phyloP scores from a whole-genome alignment of 2,113 vertebrate genomes.

The Motacilla alba region DNA sequence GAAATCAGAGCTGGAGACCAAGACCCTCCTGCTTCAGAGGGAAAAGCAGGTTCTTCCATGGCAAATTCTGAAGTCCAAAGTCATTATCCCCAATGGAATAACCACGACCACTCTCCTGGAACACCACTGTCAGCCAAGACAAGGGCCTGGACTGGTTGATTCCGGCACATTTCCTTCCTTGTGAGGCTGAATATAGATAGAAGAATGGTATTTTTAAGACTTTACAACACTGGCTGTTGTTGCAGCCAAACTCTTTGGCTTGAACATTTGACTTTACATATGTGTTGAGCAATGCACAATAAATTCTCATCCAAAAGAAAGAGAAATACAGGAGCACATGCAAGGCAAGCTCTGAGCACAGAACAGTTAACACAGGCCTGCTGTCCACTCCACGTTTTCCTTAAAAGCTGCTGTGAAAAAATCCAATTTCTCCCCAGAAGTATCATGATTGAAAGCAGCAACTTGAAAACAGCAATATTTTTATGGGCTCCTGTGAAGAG shows the following conservation, averaged over 20 bases:
- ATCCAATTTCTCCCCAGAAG: not conserved
- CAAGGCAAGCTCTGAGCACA: not conserved
- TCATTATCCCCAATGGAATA: not conserved
- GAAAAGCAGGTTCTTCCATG: not conserved
- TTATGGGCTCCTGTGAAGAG: slow-evolving; percentile 23
- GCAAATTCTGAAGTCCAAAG: not conserved
- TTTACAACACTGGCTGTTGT: not conserved
- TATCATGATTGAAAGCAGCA: not conserved
- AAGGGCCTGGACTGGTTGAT: not conserved
- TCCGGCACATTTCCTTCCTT: not conserved
- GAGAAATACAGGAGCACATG: not conserved
- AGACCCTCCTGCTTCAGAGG: not conserved
- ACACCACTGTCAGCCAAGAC: not conserved
- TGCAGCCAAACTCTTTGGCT: slow-evolving; percentile 27
- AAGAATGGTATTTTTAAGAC: slow-evolving; percentile 15
- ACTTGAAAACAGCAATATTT: slow-evolving; percentile 21
- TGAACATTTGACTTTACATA: not conserved
- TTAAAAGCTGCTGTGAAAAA: slow-evolving; percentile 18
- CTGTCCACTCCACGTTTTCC: not conserved
- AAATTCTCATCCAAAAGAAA: not conserved
- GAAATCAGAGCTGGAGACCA: not conserved
- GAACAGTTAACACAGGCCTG: not conserved
- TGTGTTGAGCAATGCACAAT: not conserved
- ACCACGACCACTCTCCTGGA: not conserved
- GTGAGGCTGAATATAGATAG: not conserved